phyloP scores from a whole-genome alignment of 2,113 vertebrate species.

The Tetrax tetrax region DNA sequence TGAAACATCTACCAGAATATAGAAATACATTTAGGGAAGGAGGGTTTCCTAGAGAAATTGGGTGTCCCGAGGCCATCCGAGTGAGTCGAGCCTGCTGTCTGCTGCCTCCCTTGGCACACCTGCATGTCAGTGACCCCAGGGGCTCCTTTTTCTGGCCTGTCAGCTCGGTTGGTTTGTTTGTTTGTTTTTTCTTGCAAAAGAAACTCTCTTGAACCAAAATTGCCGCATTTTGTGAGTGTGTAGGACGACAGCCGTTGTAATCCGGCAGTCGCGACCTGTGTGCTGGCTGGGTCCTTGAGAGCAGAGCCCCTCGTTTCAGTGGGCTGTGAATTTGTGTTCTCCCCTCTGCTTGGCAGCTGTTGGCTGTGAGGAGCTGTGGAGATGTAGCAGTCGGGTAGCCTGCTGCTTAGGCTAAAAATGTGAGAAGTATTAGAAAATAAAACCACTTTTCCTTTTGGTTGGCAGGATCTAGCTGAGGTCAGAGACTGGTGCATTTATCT shows the following conservation, averaged over 20 bases:
- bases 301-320: fast-evolving
- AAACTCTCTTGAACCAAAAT: neutral
- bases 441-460: neutral
- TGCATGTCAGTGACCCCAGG: fast-evolving
- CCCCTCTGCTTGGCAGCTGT: neutral
- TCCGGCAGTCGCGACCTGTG: neutral
- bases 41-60: neutral
- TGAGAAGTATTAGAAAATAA: neutral
- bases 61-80: neutral
- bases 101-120: fast-evolving
- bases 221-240: fast-evolving
- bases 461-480: neutral
- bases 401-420: neutral
- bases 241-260: fast-evolving
- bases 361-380: neutral
- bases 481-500: neutral
- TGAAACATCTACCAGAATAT: neutral
- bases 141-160: neutral
- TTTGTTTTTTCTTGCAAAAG: neutral
- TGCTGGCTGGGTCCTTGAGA: neutral
- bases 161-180: neutral
- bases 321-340: fast-evolving
- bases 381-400: neutral
- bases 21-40: fast-evolving
- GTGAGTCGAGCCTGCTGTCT: neutral